A percentile compares a stretch with the other conserved stretches of the same genome.
Conservation (phyloP, 2,888 invertebrate species). For the Melieria crassipennis region DNA sequence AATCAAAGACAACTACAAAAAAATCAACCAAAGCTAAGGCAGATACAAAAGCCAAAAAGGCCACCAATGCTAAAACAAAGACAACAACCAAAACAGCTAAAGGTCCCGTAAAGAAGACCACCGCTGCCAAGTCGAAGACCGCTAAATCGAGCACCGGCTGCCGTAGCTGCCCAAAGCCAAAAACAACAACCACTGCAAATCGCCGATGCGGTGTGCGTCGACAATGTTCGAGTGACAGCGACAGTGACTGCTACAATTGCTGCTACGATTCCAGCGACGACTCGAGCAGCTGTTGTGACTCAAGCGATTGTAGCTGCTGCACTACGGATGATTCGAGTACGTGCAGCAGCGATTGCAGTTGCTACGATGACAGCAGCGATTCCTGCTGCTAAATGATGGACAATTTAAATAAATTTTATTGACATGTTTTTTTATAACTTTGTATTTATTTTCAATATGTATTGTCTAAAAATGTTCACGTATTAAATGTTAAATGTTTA, state of each 20-base stretch:
- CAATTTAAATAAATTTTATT: too few species aligned
- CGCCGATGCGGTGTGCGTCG: slow-evolving; percentile 10
- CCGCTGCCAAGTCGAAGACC: slow-evolving; percentile 18
- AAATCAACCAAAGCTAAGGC: slow-evolving; percentile 18
- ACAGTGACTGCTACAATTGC: not conserved
- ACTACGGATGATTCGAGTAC: too few species aligned
- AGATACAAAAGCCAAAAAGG: slow-evolving; percentile 15
- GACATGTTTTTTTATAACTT: too few species aligned
- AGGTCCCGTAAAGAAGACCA: slow-evolving; percentile 14
- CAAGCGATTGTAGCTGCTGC: too few species aligned
- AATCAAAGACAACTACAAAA: slow-evolving; percentile 13
- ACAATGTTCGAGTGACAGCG: slow-evolving; percentile 15
- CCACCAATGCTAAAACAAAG: slow-evolving; percentile 12
- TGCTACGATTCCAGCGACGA: not conserved
- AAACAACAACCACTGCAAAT: slow-evolving; percentile 13
- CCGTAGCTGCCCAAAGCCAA: not conserved
- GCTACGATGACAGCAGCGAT: too few species aligned
- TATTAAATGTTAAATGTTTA: too few species aligned
- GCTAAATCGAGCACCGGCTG: not conserved
- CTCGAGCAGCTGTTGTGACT: not conserved
- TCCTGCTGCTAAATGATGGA: too few species aligned
- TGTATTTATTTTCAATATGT: too few species aligned
- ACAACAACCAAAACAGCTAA: slow-evolving; percentile 12
- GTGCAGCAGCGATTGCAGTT: too few species aligned
- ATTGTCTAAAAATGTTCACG: too few species aligned